Conservation (phyloP, 2,113 vertebrate genomes). For the Lichenostomus cassidix region DNA sequence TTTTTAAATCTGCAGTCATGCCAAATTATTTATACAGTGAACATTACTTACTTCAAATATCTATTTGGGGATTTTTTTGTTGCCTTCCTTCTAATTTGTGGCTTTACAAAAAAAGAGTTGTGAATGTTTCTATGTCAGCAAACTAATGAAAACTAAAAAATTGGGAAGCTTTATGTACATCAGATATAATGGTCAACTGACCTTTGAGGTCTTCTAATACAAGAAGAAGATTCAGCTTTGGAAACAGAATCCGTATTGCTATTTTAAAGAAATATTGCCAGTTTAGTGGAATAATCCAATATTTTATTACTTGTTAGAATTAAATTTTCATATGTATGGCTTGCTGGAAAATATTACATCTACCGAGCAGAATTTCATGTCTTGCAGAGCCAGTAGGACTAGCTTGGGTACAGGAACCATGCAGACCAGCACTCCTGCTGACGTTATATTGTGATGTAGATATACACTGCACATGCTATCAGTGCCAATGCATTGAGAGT, state of each 20-base stretch:
- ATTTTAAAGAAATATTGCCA: conserved; percentile 10
- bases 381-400: not conserved
- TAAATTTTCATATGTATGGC: not conserved
- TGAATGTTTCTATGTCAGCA: not conserved
- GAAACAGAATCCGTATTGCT: not conserved
- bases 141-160: not conserved
- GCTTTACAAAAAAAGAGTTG: not conserved
- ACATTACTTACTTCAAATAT: not conserved
- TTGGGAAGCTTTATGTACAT: not conserved
- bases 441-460: not conserved
- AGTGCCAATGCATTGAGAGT: rapidly evolving
- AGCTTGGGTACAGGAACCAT: not conserved
- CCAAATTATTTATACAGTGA: not conserved
- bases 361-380: not conserved
- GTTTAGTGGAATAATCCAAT: not conserved
- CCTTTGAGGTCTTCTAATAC: not conserved
- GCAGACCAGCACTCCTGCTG: not conserved
- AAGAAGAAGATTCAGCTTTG: not conserved
- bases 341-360: not conserved
- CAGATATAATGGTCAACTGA: not conserved
- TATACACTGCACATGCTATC: rapidly evolving
- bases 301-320: not conserved
- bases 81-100: not conserved
- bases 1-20: not conserved
- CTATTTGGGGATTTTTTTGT: not conserved